phyloP scores from a whole-genome alignment of 2,113 vertebrate genomes.

The Nesoenas mayeri region DNA sequence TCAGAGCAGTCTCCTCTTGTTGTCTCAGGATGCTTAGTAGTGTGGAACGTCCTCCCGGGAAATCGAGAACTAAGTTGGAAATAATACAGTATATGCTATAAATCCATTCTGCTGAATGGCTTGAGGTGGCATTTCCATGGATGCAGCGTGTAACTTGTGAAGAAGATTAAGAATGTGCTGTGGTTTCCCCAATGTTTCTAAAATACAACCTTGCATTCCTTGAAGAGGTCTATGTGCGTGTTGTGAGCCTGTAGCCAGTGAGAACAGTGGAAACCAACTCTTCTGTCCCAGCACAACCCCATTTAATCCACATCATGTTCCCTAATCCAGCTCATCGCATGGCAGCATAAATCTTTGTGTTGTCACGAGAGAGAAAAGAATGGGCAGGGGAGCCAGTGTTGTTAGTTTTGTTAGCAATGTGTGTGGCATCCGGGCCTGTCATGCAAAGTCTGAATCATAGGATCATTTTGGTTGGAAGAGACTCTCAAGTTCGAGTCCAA shows the following conservation, averaged over 20 bases:
- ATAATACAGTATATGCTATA: background rate
- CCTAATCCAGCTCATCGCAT: background rate
- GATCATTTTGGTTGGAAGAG: too few relatives aligned
- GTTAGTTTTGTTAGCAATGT: background rate
- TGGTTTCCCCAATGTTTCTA: background rate
- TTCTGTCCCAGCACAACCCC: background rate
- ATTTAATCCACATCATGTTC: background rate
- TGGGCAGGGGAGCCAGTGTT: background rate
- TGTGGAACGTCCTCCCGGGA: background rate
- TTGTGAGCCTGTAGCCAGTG: background rate
- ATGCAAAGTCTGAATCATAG: background rate
- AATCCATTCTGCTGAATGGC: background rate
- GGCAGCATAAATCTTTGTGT: background rate
- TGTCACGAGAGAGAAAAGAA: background rate
- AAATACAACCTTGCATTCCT: background rate
- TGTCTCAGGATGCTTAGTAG: background rate
- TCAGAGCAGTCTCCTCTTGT: background rate
- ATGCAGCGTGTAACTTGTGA: background rate
- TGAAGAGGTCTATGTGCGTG: fast-evolving
- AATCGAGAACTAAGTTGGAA: background rate
- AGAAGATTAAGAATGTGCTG: background rate
- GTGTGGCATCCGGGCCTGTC: background rate
- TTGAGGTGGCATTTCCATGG: background rate
- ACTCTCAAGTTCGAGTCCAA: too few relatives aligned
- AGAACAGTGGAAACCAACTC: background rate